Conservation (phyloP, 2,888 invertebrate genomes). For the Campoplex capitator region DNA sequence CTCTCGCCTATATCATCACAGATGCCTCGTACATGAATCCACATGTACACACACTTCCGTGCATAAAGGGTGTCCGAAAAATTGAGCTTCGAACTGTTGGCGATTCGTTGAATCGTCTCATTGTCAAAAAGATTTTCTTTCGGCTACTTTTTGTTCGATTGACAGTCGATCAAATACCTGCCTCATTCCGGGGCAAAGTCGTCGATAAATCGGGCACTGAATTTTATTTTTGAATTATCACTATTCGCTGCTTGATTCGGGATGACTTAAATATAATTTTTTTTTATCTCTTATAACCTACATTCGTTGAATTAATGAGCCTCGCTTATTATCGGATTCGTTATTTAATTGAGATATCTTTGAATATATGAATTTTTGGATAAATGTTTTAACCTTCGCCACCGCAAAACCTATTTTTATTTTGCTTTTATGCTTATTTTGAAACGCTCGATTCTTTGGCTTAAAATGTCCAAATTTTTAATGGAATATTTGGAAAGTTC, state of each 20-base stretch:
- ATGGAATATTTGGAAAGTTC: too few relatives aligned
- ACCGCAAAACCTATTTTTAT: too few relatives aligned
- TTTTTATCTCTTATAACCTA: too few relatives aligned
- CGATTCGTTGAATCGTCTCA: not conserved
- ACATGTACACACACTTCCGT: not conserved
- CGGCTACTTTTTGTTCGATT: not conserved
- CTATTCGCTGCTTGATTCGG: not conserved
- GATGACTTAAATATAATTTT: too few relatives aligned
- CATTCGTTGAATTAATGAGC: too few relatives aligned
- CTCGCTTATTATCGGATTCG: too few relatives aligned
- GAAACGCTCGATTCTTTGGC: too few relatives aligned
- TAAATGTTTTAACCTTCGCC: too few relatives aligned
- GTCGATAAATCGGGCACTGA: not conserved
- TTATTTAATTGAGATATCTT: too few relatives aligned
- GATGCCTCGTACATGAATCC: slow-evolving; percentile 5
- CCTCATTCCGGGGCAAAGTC: not conserved
- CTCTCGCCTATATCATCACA: slow-evolving; percentile 4
- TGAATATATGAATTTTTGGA: too few relatives aligned
- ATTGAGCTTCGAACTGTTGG: not conserved
- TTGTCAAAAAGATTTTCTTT: not conserved
- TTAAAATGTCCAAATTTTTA: too few relatives aligned
- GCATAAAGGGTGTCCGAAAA: slow-evolving; percentile 2
- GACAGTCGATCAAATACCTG: not conserved
- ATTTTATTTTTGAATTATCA: not conserved
- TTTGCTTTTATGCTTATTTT: too few relatives aligned